Evolutionary conservation across 2,113 vertebrate genomes (phyloP).

Genomic region (Malurus cyaneus): DNA sequence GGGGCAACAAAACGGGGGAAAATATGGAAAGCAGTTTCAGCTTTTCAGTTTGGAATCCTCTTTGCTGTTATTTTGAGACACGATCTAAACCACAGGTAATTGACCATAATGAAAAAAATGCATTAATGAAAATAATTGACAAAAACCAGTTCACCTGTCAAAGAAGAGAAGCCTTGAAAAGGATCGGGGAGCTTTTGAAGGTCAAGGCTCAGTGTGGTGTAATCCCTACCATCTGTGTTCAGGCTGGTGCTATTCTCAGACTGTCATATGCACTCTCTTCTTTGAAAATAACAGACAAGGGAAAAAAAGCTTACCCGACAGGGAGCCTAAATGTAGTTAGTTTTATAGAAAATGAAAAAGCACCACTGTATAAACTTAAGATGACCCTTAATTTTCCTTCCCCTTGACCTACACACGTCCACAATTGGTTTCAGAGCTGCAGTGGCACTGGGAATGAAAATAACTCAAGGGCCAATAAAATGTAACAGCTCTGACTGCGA

Average conservation of each 20-base stretch:
- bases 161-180: constrained; percentile 75
- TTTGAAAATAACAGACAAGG: constrained; percentile 77
- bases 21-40: background rate
- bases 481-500: background rate
- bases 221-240: constrained; percentile 83
- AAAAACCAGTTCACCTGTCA: constrained; percentile 74
- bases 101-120: constrained; percentile 56
- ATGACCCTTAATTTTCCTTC: constrained; percentile 78
- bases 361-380: constrained; percentile 74
- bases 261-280: constrained; percentile 70
- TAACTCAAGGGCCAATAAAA: constrained; percentile 54
- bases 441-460: constrained; percentile 60
- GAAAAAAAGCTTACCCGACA: constrained; percentile 67
- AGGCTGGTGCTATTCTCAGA: constrained; percentile 73
- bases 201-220: constrained; percentile 76
- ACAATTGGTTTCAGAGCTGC: constrained; percentile 65
- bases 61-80: constrained; percentile 36
- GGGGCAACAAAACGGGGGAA: background rate
- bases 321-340: constrained; percentile 75
- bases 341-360: constrained; percentile 75
- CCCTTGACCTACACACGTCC: constrained; percentile 70
- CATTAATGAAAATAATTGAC: constrained; percentile 78
- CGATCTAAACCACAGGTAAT: constrained; percentile 22
- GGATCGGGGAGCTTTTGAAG: constrained; percentile 73
- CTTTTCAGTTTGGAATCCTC: background rate